A percentile compares a stretch with the other conserved stretches of the same genome.
Evolutionary conservation across 2,888 invertebrate species (phyloP).

Genomic region (Bombylius discolor): DNA sequence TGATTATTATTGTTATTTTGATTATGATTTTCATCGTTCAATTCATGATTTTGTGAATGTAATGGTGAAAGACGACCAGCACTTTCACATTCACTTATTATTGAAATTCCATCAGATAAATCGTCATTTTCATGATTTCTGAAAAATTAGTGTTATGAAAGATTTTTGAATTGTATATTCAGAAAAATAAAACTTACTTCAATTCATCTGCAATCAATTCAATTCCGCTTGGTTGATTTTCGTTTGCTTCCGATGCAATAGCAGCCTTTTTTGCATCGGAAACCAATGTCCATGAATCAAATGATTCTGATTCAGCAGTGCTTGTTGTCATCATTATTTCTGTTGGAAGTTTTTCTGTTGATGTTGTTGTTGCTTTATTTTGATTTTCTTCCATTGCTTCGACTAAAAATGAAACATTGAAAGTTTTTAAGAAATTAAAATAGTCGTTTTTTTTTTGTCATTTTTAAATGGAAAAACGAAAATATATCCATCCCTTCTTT

Average conservation of each 20-base stretch:
- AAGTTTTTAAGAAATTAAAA: not conserved
- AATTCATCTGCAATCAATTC: not conserved
- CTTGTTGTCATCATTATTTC: conserved; percentile 13
- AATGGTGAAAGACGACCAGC: conserved; percentile 27
- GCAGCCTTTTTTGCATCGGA: conserved; percentile 14
- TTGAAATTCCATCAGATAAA: conserved; percentile 34
- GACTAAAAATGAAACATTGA: not conserved
- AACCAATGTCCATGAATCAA: conserved; percentile 30
- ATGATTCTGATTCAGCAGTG: conserved; percentile 24
- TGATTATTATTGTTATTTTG: not conserved
- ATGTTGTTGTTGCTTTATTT: not conserved
- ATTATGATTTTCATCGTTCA: not conserved
- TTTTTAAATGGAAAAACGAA: too few relatives aligned
- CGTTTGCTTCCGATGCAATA: not conserved
- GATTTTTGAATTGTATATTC: not conserved
- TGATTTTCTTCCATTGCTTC: not conserved
- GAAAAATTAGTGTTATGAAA: not conserved
- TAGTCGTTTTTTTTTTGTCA: not conserved
- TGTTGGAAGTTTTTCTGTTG: not conserved
- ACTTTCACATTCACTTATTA: conserved; percentile 34
- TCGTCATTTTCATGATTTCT: conserved; percentile 21
- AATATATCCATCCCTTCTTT: too few relatives aligned
- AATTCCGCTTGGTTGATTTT: not conserved
- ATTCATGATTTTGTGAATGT: not conserved
- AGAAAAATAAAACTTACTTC: not conserved